Conservation (phyloP, 2,888 invertebrate species). For the Protonemura montana region DNA sequence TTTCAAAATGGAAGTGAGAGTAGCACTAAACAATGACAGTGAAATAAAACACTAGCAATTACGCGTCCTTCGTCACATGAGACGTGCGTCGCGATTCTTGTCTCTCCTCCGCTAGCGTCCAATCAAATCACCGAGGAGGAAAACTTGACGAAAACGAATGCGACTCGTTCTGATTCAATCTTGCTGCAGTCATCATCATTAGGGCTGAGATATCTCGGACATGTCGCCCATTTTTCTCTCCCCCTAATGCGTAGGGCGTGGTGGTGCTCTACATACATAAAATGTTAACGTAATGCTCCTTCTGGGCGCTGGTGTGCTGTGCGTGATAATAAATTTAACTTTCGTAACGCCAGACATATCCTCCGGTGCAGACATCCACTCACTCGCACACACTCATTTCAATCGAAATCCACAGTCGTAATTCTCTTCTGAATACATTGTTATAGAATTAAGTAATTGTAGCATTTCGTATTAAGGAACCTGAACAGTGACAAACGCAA, state of each 20-base stretch:
- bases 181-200: neutral
- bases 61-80: too few relatives aligned
- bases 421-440: neutral
- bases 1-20: too few relatives aligned
- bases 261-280: neutral
- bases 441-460: neutral
- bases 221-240: neutral
- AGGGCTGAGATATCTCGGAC: conserved; percentile 7
- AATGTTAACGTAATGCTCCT: neutral
- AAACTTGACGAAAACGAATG: neutral
- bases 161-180: neutral
- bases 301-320: neutral
- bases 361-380: neutral
- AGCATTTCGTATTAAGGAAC: too few relatives aligned
- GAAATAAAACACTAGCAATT: neutral
- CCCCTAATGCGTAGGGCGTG: conserved; percentile 3
- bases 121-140: too few relatives aligned
- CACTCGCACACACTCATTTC: neutral
- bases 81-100: too few relatives aligned
- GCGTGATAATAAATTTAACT: neutral
- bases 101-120: too few relatives aligned
- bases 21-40: neutral
- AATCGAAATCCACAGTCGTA: neutral
- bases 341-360: conserved; percentile 7
- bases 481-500: too few relatives aligned